Base-by-base conservation (phyloP, 2,797 vertebrate species). In the Clarias pachynema region DNA sequence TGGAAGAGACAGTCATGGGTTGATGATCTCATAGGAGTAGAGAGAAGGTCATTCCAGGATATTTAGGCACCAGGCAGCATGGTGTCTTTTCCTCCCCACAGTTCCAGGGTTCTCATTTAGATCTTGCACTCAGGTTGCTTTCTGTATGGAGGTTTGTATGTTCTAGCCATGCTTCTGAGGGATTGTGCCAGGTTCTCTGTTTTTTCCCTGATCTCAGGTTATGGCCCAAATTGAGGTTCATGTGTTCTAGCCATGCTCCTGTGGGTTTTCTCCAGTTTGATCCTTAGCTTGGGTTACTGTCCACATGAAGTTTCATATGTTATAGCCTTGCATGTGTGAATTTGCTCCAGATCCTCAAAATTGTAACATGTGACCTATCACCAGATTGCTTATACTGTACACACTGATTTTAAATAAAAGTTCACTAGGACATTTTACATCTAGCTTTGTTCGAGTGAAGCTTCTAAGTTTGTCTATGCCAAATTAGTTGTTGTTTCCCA, bases 1-100 rank as follows among this genome's bases (percentile, higher is more conserved):
- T 72, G 40, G 66, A 70, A 53, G 56, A 79, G 34, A 44, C 34
- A 29, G 31, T 75, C 79, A 29, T 66, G 49, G 57, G 34, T 59
- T 66, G 62, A 75, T 86, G 62, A 82, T 68, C 49, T 86, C 70
- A 86, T 68, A 24, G 0, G 26, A 66, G 40, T 10, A 53, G n/a
- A 56, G 34, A 63, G 22, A 29, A 29, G 44, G 79, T 66, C 24
- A 81, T 24, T 26, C n/a, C 40, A 81, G 79, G 62, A 53, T 26
- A 53, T 29, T 20, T 44, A 56, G 79, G 44, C 79, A 81, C 79
- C 44, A 66, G 20, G 16, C 2, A 1, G 22, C 26, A 15, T 31
- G 26, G 26, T 7, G 53, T 81, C 26, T 22, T 22, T 31, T 9
- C 26, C 4, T 10, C 63, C 26, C 53, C 20, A 66, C 18, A 66